Conservation (phyloP, 2,113 vertebrate genomes). For the Pteronura brasiliensis region DNA sequence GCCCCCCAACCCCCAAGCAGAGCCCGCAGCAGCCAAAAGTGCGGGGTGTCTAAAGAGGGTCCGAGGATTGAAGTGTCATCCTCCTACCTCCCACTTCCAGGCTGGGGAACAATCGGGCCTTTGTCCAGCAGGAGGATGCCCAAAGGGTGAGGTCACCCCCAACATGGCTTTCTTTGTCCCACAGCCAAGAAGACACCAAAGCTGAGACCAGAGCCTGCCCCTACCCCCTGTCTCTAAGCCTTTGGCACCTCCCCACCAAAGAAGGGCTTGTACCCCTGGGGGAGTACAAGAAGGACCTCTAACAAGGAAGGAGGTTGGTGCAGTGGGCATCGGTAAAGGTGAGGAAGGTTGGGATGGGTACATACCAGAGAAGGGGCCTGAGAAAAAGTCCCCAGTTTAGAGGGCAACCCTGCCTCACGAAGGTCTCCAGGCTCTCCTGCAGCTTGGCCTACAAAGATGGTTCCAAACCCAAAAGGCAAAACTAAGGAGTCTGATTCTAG, state of each 20-base stretch:
- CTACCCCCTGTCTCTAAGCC: not conserved
- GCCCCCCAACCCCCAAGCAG: not conserved
- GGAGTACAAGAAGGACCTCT: not conserved
- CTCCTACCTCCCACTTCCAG: conserved; percentile 41
- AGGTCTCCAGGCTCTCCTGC: not conserved
- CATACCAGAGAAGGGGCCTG: too few relatives aligned
- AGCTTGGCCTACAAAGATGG: not conserved
- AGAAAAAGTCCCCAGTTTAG: not conserved
- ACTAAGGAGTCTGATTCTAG: not conserved
- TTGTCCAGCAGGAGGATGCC: conserved; percentile 68
- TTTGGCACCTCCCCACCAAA: not conserved
- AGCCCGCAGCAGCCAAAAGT: not conserved
- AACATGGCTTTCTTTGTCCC: conserved; percentile 66
- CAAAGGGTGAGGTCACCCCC: conserved; percentile 74
- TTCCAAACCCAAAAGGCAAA: not conserved
- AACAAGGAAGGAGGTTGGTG: not conserved
- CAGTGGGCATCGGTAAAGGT: not conserved
- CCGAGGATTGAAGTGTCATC: conserved; percentile 28
- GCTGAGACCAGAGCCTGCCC: not conserved
- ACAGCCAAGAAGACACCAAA: conserved; percentile 51
- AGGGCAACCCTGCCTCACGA: not conserved
- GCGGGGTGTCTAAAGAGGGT: not conserved
- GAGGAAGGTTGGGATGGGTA: not conserved
- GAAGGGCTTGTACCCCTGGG: not conserved
- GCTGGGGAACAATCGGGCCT: conserved; percentile 52